A percentile compares a stretch with the other conserved stretches of the same genome.
phyloP scores from a whole-genome alignment of 2,113 vertebrate species.

The Plotosus lineatus region DNA sequence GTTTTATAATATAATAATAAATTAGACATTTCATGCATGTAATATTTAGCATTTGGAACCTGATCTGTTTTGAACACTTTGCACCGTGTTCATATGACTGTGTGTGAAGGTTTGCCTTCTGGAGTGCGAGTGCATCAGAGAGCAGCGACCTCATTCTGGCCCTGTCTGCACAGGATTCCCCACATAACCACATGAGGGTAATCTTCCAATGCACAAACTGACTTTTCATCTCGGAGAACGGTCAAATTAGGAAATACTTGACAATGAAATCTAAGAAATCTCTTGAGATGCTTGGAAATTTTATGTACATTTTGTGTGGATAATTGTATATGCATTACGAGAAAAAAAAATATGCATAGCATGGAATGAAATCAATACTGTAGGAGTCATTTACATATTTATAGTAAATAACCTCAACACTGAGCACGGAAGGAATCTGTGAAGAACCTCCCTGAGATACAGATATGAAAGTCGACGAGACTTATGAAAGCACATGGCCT shows the following conservation, averaged over 20 bases:
- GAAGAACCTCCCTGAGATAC: neutral
- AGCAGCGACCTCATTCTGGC: slow-evolving; percentile 30
- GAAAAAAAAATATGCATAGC: neutral
- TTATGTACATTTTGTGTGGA: neutral
- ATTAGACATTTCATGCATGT: neutral
- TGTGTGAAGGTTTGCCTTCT: neutral
- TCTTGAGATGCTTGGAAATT: too few species aligned
- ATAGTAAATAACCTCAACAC: neutral
- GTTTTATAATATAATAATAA: neutral
- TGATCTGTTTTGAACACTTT: neutral
- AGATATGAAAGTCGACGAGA: slow-evolving; percentile 11
- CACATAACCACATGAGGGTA: slow-evolving; percentile 59
- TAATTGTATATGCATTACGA: neutral
- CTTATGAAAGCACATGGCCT: neutral
- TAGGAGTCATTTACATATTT: neutral
- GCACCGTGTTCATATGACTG: neutral
- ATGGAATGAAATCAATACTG: neutral
- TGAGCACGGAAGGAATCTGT: neutral
- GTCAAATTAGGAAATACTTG: neutral
- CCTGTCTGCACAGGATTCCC: slow-evolving; percentile 34
- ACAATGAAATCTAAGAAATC: neutral
- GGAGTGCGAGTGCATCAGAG: neutral
- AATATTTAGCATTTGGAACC: slow-evolving; percentile 13
- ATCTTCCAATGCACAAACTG: slow-evolving; percentile 47
- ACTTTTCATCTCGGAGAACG: slow-evolving; percentile 23